Base-by-base conservation (phyloP, 2,797 vertebrate species). In the Chiloscyllium punctatum region DNA sequence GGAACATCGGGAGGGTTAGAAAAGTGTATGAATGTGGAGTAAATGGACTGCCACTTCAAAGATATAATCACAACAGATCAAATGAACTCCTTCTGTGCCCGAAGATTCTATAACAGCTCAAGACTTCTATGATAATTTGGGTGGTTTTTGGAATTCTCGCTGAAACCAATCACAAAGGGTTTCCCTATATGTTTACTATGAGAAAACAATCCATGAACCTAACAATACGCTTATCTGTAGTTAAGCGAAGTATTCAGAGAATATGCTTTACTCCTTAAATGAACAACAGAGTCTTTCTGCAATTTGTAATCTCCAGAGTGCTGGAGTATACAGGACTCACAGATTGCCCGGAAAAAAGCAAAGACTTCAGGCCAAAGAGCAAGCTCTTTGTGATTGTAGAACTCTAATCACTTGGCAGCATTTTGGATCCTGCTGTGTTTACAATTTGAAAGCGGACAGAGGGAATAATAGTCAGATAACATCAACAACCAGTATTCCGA, bases 231-330 rank as follows among this genome's bases (percentile, higher is more conserved):
- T 0, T 69, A 94, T 94, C 92, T 71, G 37, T 13, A 69, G 92
- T 94, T 71, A 94, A 72, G 92, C 48, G 42, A 94, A 94, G 48
- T 48, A 94, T 94, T 94, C 66, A 71, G 92, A 71, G 69, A 69
- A 25, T 69, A 71, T 27, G 25, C 25, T 71, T 94, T 69, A 42
- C 91, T 94, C 91, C 91, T 68, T 71, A 94, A 3, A 25, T 11
- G 71, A 72, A 71, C 92, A 94, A 94, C n/a, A 42, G 37, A 94
- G 66, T n/a, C 66, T 94, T 94, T 42, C 92, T 94, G 92, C 71
- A 48, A 94, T 27, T 48, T 94, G 68, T 94, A 94, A 94, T 94
- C 66, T 94, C 13, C 18, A 37, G 92, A 94, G 3, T 71, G 66
- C 68, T 71, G 66, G 92, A 69, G 71, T 71, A 71, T 71, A 94